Base-by-base conservation (phyloP, 2,797 vertebrate genomes). In the Bufotes viridis region DNA sequence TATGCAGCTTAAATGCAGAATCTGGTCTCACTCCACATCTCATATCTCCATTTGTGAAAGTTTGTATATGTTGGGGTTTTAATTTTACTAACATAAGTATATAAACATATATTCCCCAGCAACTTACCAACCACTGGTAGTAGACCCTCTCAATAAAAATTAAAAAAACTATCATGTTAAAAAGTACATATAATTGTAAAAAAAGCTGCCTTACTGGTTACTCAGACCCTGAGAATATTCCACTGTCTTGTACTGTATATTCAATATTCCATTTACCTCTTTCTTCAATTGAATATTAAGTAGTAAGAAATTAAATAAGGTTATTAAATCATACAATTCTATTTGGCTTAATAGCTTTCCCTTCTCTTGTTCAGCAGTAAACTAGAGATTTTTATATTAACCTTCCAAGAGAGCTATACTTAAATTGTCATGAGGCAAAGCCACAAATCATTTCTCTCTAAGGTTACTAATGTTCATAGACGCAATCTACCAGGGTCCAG, bases 391-490 rank as follows among this genome's bases (percentile, higher is more conserved):
- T 74, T 81, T 76, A 60, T 69, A 84, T 49, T 84, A 84, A 84
- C 81, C 74, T 84, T 88, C 26, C 24, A 85, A 88, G 57, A 80
- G 82, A 34, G 53, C 42, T 84, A 58, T 29, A 26, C 75, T 85
- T 74, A 85, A 79, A 88, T 58, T 88, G 82, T 85, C 82, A 81
- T 85, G 49, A 88, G 81, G 67, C n/a, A 81, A 88, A 81, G 51
- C 67, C 78, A 81, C 87, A 88, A 85, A 85, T 88, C 67, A 85
- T 88, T 81, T 26, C 72, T 67, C 72, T 82, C 79, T 55, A 70
- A 87, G 57, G 67, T 67, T 20, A 67, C 79, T 57, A 53, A 74
- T 78, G 75, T 79, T 84, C 61, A 79, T 79, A 70, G 51, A 58
- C 51, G 55, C 70, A 80, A 81, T 53, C 57, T 85, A 78, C 74